Percentiles rank a stretch among this genome's conserved stretches.
phyloP scores from a whole-genome alignment of 2,113 vertebrate species.

The Centrocercus urophasianus region DNA sequence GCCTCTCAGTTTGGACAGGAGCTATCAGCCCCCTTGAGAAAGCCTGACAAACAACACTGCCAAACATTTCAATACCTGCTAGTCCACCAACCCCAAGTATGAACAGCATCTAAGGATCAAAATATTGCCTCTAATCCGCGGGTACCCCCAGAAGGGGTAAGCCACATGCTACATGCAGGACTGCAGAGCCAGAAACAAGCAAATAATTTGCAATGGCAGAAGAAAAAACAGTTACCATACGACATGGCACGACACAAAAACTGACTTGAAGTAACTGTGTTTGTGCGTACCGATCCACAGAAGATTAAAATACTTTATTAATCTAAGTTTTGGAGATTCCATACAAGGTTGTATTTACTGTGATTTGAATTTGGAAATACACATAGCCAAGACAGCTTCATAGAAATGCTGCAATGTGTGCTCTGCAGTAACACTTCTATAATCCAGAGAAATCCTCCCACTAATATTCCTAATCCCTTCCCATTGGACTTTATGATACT shows the following conservation, averaged over 20 bases:
- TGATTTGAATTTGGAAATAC: neutral
- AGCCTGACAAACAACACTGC: neutral
- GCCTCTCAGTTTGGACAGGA: too few relatives aligned
- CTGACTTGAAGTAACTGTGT: neutral
- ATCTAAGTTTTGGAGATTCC: neutral
- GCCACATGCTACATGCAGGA: neutral
- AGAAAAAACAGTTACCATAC: neutral
- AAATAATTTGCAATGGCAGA: neutral
- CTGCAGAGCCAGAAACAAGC: neutral
- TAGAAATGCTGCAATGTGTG: neutral
- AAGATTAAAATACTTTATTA: neutral
- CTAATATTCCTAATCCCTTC: constrained; percentile 63
- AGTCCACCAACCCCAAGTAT: neutral
- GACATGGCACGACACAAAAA: neutral
- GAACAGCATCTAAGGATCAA: neutral
- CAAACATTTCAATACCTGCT: neutral
- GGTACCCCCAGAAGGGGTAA: neutral
- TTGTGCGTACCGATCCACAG: neutral
- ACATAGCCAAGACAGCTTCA: neutral
- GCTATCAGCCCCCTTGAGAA: neutral
- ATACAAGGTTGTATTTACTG: neutral
- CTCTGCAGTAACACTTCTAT: constrained; percentile 44
- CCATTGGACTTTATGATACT: constrained; percentile 46
- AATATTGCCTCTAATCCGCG: neutral
- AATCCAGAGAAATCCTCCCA: constrained; percentile 43